A percentile compares a stretch with the other conserved stretches of the same genome.
phyloP scores from a whole-genome alignment of 2,113 vertebrate genomes.

The Channa maculata region DNA sequence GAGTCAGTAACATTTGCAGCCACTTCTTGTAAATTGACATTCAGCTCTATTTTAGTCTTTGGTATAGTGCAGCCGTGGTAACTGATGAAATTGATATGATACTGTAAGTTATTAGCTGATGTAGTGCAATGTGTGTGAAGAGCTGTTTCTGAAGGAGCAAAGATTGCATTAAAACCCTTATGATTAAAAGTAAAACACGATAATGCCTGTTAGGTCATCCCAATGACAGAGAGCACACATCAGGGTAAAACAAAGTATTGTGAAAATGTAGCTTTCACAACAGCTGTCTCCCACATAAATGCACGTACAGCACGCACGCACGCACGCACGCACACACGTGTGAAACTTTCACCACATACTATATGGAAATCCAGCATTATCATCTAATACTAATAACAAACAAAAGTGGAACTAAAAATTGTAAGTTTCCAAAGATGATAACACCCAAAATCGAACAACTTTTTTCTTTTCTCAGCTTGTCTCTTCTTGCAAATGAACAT shows the following conservation, averaged over 20 bases:
- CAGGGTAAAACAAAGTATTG: conserved; percentile 9
- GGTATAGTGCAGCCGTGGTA: not conserved
- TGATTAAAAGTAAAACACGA: not conserved
- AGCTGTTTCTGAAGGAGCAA: not conserved
- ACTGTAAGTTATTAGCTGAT: not conserved
- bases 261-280: conserved; percentile 33
- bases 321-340: not conserved
- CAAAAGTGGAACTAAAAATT: no score
- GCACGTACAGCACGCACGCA: not conserved
- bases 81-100: not conserved
- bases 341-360: no score
- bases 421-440: not conserved
- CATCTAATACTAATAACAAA: no score
- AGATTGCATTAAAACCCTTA: not conserved
- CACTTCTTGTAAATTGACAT: conserved; percentile 5
- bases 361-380: no score
- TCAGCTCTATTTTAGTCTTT: conserved; percentile 24
- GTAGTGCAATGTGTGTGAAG: conserved; percentile 9
- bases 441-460: conserved; percentile 19
- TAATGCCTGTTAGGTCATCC: not conserved
- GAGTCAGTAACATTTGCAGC: not conserved
- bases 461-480: conserved; percentile 31
- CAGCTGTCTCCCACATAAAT: conserved; percentile 6
- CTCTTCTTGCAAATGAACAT: conserved; percentile 36
- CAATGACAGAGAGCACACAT: not conserved